phyloP scores from a whole-genome alignment of 2,113 vertebrate species.

The Petroica traversi region DNA sequence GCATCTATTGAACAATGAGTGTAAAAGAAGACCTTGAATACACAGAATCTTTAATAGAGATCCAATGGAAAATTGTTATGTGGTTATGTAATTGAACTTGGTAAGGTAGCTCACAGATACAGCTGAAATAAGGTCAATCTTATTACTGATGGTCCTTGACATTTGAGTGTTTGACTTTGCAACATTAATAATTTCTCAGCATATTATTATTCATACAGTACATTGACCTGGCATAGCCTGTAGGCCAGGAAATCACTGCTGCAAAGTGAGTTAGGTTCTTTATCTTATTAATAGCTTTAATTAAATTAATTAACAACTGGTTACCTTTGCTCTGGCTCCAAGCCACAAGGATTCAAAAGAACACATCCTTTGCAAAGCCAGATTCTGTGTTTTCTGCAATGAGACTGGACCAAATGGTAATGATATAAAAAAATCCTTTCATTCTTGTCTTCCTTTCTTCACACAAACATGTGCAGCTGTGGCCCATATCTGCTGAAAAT shows the following conservation, averaged over 20 bases:
- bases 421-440: neutral
- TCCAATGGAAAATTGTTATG: neutral
- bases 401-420: neutral
- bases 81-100: neutral
- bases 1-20: neutral
- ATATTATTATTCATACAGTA: neutral
- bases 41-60: neutral
- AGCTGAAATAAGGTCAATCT: neutral
- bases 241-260: neutral
- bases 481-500: slow-evolving; percentile 50
- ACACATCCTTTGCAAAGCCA: neutral
- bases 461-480: slow-evolving; percentile 44
- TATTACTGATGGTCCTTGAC: neutral
- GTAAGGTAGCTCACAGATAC: neutral
- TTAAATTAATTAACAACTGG: neutral
- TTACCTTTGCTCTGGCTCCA: neutral
- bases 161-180: neutral
- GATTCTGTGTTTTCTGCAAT: neutral
- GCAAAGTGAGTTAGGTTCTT: neutral
- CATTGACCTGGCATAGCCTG: neutral
- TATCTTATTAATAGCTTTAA: neutral
- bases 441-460: slow-evolving; percentile 44
- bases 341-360: neutral
- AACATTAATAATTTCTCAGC: neutral
- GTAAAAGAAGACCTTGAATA: neutral